Percentiles rank a stretch among this genome's conserved stretches.
phyloP scores from a whole-genome alignment of 1,140 invertebrate genomes.

The Euura saliciscinereae region DNA sequence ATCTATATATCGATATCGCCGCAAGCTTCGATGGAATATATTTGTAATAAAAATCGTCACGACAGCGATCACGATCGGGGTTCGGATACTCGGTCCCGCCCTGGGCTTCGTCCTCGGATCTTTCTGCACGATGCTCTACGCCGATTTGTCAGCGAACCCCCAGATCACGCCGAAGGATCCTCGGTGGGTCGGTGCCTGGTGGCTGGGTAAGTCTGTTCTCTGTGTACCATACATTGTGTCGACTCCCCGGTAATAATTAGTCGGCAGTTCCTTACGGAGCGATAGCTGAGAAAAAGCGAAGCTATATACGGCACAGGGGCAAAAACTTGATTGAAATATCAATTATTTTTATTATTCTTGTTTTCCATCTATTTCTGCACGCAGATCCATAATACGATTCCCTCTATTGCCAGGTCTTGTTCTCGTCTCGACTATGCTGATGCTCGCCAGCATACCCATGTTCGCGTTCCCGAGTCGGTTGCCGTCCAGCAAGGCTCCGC shows the following conservation, averaged over 20 bases:
- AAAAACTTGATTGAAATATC: too few relatives aligned
- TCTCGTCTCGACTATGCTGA: conserved; percentile 78
- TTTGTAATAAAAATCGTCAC: not conserved
- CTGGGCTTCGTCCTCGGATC: conserved; percentile 91
- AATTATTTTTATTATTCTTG: not conserved
- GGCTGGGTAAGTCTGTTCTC: conserved; percentile 71
- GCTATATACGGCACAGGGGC: not conserved
- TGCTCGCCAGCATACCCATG: conserved; percentile 83
- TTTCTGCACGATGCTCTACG: conserved; percentile 86
- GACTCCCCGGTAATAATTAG: not conserved
- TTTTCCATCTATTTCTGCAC: not conserved
- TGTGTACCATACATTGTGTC: not conserved
- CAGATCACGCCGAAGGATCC: conserved; percentile 83
- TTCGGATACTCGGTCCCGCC: conserved; percentile 88
- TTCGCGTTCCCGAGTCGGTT: conserved; percentile 83
- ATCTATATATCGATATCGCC: too few relatives aligned
- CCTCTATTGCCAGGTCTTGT: conserved; percentile 68
- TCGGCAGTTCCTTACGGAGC: not conserved
- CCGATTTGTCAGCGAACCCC: conserved; percentile 77
- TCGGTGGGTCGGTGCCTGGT: conserved; percentile 92
- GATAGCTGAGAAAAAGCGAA: not conserved
- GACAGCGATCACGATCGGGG: conserved; percentile 89
- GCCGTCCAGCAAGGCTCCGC: conserved; percentile 58
- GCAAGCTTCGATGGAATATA: too few relatives aligned
- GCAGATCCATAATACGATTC: conserved; percentile 14